Evolutionary conservation across 2,888 invertebrate genomes (phyloP), one percentile per base, ranked within the genome.

Genomic region (Augochlorella aurata): DNA sequence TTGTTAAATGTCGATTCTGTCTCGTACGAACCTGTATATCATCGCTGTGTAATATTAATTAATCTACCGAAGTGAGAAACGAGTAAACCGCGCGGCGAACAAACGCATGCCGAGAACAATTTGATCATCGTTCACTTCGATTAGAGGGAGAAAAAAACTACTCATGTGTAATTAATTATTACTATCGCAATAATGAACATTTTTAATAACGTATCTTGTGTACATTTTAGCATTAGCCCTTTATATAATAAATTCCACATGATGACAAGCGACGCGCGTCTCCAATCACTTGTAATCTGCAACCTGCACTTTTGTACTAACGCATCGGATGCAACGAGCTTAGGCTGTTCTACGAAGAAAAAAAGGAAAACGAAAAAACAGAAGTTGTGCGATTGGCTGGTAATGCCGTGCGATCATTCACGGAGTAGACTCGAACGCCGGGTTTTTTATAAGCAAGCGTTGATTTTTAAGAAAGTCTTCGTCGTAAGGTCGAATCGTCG

Each of bases 241-340:
- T 93, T 92, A 92, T 93, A 92, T 91, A 93, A 93, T 93, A 93
- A 93, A 93, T 89, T 92, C 90, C 90, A 92, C 90, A 88, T 91
- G 89, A 92, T 89, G 90, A 91, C 89, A 88, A 90, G 74, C 63
- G 71, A 79, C 61, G 47, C 45, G 49, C 58, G 63, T 75, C 24
- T 79, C 58, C 77, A 69, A 77, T 85, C 70, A 74, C 75, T 77
- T 68, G 45, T 58, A 74, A 76, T 24, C 63, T 38, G 38, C 38
- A 38, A 38, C 38, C 38, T 38, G 38, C 38, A 38, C 38, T 38
- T 58, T 58, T 58, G 58, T 58, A 58, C 24, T 58, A 38, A 38
- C 3, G 38, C 38, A 38, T 38, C 5, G 38, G 38, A 38, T 38
- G 38, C 38, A 38, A 38, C 5, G 38, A 38, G 38, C 38, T 38